A percentile compares a stretch with the other conserved stretches of the same genome.
phyloP scores from a whole-genome alignment of 2,888 invertebrate species.

The Steinernema scapterisci region DNA sequence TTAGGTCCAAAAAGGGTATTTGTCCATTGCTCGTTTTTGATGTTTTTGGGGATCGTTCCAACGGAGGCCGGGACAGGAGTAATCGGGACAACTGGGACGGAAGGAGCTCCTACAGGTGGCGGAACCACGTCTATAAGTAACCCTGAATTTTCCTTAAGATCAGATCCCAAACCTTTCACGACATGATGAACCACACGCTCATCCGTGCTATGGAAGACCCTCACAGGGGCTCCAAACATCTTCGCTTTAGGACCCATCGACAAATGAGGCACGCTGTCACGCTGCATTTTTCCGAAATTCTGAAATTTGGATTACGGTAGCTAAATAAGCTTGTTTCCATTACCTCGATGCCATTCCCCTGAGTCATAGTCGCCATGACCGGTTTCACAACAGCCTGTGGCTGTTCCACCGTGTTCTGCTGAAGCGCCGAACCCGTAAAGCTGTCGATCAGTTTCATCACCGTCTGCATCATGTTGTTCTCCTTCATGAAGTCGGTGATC shows the following conservation, averaged over 20 bases:
- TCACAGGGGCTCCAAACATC: neutral
- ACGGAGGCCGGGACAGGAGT: neutral
- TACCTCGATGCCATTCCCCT: neutral
- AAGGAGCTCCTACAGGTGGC: too few species aligned
- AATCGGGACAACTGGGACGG: too few species aligned
- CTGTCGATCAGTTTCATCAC: constrained; percentile 25
- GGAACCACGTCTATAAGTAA: neutral
- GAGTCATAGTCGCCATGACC: neutral
- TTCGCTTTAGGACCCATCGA: neutral
- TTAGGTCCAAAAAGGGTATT: constrained; percentile 58
- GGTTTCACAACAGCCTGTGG: neutral
- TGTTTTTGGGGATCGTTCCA: neutral
- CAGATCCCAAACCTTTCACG: neutral
- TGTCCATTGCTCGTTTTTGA: constrained; percentile 47
- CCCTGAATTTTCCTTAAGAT: neutral
- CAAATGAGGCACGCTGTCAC: constrained; percentile 8
- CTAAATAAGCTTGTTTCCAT: too few species aligned
- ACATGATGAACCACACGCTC: neutral
- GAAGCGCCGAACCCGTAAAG: constrained; percentile 19
- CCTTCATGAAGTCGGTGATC: constrained; percentile 3
- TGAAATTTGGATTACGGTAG: neutral
- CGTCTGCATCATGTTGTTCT: constrained; percentile 14
- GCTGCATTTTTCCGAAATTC: constrained; percentile 8
- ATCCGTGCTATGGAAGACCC: constrained; percentile 25
- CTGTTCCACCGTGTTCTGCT: constrained; percentile 2